phyloP scores from a whole-genome alignment of 2,888 invertebrate genomes.

The Tortricodes alternella region DNA sequence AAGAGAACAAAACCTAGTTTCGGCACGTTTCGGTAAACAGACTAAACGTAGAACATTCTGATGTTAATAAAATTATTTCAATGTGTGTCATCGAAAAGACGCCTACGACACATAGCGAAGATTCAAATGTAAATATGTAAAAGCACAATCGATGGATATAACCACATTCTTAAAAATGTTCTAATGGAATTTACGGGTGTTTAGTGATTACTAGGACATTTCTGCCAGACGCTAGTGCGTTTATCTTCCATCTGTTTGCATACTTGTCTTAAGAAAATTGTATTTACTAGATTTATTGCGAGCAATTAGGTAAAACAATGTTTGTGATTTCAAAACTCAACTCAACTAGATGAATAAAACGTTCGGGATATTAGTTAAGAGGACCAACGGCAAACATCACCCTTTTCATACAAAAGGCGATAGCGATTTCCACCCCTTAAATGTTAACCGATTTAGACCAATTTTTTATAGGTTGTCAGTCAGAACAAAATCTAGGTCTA shows the following conservation, averaged over 20 bases:
- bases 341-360: no score
- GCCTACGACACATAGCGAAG: background rate
- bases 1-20: slow-evolving; percentile 45
- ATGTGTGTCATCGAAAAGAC: background rate
- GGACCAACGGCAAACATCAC: no score
- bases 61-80: background rate
- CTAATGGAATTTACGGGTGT: background rate
- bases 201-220: background rate
- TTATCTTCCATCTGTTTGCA: slow-evolving; percentile 38
- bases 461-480: no score
- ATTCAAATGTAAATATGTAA: background rate
- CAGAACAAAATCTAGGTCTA: no score
- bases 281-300: slow-evolving; percentile 39
- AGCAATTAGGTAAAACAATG: background rate
- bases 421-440: no score
- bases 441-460: no score
- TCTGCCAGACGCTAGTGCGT: background rate
- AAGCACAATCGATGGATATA: no score
- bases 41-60: slow-evolving; percentile 15
- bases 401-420: no score
- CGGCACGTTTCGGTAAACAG: slow-evolving; percentile 31
- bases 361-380: no score
- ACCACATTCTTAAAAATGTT: no score
- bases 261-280: slow-evolving; percentile 38
- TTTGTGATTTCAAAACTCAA: background rate